These are phyloP conservation scores for Chromis chromis DNA, from an alignment of 2,797 vertebrate species.

Conservation along the genomic window DNA sequence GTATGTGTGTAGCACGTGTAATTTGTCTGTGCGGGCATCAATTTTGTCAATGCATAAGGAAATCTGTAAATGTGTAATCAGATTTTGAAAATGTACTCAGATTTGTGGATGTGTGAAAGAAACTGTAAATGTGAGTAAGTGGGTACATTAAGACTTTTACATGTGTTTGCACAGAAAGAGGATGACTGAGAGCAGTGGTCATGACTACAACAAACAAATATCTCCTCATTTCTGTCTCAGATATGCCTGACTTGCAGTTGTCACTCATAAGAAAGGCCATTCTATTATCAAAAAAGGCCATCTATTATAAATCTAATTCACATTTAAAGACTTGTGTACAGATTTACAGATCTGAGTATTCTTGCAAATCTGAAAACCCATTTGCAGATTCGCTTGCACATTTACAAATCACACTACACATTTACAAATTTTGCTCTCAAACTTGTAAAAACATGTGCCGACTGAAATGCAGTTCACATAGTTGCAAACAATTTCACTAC, in stretches of 20 bases:
- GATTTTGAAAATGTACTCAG: neutral
- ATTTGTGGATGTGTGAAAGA: neutral
- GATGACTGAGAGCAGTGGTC: neutral
- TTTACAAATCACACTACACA: neutral
- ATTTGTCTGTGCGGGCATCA: neutral
- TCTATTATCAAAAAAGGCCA: too few relatives aligned
- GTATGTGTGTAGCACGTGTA: neutral
- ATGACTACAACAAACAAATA: neutral
- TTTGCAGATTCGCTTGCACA: neutral
- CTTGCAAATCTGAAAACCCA: neutral
- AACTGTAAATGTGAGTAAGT: neutral
- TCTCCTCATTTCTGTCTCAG: neutral
- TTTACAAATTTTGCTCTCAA: neutral
- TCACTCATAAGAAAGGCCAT: neutral
- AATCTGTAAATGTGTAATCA: neutral
- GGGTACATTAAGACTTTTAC: neutral
- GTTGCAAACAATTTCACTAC: neutral
- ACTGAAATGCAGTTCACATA: neutral
- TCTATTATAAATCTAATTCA: neutral
- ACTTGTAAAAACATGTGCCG: neutral
- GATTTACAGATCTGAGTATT: neutral
- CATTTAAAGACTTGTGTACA: neutral
- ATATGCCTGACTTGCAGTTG: neutral
- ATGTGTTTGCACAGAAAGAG: neutral
- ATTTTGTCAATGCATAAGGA: neutral